Percentiles rank a stretch among this genome's conserved stretches.
These are phyloP conservation scores for Endotricha flammealis DNA, from an alignment of 2,888 invertebrate genomes.

Conservation along the genomic window DNA sequence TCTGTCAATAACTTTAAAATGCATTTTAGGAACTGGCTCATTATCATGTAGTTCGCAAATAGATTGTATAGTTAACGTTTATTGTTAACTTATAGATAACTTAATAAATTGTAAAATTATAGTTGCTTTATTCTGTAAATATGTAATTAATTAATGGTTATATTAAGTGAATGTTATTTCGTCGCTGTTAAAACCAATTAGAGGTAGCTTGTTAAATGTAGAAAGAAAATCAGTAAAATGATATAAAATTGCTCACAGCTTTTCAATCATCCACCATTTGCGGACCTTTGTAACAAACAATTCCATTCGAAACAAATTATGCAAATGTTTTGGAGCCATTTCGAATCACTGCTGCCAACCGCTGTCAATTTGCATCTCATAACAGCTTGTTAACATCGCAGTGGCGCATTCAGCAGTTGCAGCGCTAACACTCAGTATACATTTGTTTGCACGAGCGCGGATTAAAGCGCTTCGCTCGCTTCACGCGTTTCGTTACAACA, in stretches of 20 bases:
- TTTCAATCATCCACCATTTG: slow-evolving; percentile 53
- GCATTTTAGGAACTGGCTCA: too few species aligned
- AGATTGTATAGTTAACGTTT: too few species aligned
- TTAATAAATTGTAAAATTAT: neutral
- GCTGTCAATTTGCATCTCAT: slow-evolving; percentile 72
- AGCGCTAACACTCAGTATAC: slow-evolving; percentile 28
- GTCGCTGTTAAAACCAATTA: slow-evolving; percentile 1
- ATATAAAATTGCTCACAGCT: slow-evolving; percentile 38
- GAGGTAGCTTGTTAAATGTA: slow-evolving; percentile 1
- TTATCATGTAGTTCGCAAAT: too few species aligned
- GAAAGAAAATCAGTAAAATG: slow-evolving; percentile 19
- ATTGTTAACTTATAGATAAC: too few species aligned
- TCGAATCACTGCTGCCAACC: slow-evolving; percentile 66
- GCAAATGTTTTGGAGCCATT: slow-evolving; percentile 67
- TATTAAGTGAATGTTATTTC: neutral
- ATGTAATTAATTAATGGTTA: neutral
- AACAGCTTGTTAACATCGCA: slow-evolving; percentile 56
- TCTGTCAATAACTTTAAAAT: too few species aligned
- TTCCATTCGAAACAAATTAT: slow-evolving; percentile 63
- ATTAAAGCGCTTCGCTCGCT: slow-evolving; percentile 30
- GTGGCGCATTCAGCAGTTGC: slow-evolving; percentile 35
- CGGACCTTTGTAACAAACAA: slow-evolving; percentile 36
- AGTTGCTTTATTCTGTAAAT: neutral
- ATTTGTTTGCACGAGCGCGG: slow-evolving; percentile 12
- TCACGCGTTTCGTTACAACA: slow-evolving; percentile 12